phyloP scores from a whole-genome alignment of 2,888 invertebrate species.

The Callinectes sapidus region DNA sequence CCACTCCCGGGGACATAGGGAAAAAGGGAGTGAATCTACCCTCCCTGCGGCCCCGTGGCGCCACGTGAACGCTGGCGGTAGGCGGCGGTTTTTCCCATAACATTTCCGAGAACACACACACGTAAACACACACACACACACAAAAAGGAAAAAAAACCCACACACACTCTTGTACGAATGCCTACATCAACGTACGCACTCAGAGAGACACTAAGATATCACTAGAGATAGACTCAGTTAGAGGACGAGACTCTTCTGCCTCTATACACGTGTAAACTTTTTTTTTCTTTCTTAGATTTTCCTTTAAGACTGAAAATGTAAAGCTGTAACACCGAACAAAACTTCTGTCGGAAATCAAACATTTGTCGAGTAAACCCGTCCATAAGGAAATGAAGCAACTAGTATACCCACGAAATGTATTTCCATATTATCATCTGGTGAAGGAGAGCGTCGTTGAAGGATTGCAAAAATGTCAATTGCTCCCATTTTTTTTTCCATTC shows the following conservation, averaged over 20 bases:
- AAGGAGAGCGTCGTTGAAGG: too few species aligned
- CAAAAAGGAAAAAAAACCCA: not conserved
- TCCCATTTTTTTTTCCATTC: not conserved
- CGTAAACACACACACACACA: not conserved
- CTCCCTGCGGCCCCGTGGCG: not conserved
- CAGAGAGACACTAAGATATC: not conserved
- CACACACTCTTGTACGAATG: not conserved
- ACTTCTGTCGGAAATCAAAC: too few species aligned
- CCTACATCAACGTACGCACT: not conserved
- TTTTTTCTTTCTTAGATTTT: not conserved
- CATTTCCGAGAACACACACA: not conserved
- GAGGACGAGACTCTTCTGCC: not conserved
- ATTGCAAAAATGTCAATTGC: not conserved
- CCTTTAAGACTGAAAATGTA: not conserved
- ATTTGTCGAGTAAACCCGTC: not conserved
- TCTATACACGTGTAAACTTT: not conserved
- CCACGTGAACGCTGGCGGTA: constrained; percentile 1
- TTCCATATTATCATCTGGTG: too few species aligned
- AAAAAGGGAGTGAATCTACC: not conserved
- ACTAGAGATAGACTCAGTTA: not conserved
- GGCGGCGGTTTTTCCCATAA: not conserved
- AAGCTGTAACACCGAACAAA: too few species aligned
- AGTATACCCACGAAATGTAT: not conserved
- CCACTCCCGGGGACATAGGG: not conserved
- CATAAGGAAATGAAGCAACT: not conserved